Evolutionary conservation across 2,113 vertebrate species (phyloP).

Genomic region (Herpailurus yagouaroundi): DNA sequence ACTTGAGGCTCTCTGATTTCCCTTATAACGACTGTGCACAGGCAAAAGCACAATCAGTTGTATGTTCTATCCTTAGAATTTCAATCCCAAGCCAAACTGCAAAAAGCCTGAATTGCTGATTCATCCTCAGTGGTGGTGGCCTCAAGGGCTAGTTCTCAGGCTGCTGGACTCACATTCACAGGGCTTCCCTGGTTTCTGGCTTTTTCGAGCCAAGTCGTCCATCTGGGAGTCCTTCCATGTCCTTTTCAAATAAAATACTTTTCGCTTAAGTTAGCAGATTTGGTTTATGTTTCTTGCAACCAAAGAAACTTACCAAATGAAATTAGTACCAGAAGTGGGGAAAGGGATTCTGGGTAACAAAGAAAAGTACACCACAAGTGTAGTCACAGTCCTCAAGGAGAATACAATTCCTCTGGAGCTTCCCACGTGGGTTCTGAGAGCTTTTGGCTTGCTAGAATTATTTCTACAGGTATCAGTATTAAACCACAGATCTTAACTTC

Average conservation of each 20-base stretch:
- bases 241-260: neutral
- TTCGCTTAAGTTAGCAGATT: neutral
- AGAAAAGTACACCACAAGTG: neutral
- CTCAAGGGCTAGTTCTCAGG: neutral
- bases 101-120: neutral
- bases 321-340: neutral
- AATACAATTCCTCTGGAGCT: neutral
- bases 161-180: neutral
- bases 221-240: neutral
- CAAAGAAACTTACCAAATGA: neutral
- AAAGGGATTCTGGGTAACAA: neutral
- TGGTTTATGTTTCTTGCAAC: conserved; percentile 9
- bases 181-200: neutral
- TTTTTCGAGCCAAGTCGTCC: neutral
- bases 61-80: neutral
- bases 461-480: neutral
- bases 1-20: neutral
- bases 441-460: neutral
- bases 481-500: neutral
- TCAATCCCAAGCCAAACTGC: neutral
- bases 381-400: neutral
- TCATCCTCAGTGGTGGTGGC: neutral
- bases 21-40: neutral
- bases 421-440: neutral
- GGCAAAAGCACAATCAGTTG: neutral